Base-by-base conservation (phyloP, 2,113 vertebrate species). In the human (Homo sapiens) region DNA sequence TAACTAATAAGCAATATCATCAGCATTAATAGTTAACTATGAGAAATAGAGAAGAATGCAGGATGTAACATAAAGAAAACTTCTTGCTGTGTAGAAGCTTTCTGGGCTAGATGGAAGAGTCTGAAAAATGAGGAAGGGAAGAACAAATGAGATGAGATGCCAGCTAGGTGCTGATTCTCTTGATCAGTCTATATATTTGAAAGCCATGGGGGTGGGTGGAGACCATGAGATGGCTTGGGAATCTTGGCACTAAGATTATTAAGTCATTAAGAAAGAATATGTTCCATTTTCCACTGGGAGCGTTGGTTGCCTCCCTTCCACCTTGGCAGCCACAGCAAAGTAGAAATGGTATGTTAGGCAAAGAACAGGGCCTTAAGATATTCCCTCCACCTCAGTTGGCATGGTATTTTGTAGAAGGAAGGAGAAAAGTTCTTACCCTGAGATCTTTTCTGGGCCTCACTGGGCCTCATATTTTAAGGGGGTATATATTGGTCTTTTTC, bases 361-460 rank as follows among this genome's bases (percentile, higher is more conserved):
- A 18, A 92, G 3, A 61, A n/a, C 17, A 81, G n/a, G 8, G 50
- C 5, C 52, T 89, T 87, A 20, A 48, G 38, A 13, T 52, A 90
- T 7, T 11, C 20, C 5, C 20, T 35, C 2, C 25, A 25, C 0
- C 6, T 72, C 8, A 9, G 4, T 2, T 75, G 2, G 55, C 7
- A 17, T 35, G 32, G 4, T 17, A 9, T 50, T 55, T 76, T 59
- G 8, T 64, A 89, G 38, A 12, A 72, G 11, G 2, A 13, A 68
- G 32, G 7, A 89, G 14, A 82, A 48, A 40, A 38, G 20, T 32
- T 25, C 2, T 32, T 85, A 5, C 17, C 48, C 4, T 76, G 57
- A 50, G n/a, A 84, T 1, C 14, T 5, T 18, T 73, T 14, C 13
- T 86, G 12, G 61, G 27, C 66, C 30, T n/a, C 32, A 14, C 6